phyloP scores from a whole-genome alignment of 2,888 invertebrate species.

The Glaucopsyche alexis region DNA sequence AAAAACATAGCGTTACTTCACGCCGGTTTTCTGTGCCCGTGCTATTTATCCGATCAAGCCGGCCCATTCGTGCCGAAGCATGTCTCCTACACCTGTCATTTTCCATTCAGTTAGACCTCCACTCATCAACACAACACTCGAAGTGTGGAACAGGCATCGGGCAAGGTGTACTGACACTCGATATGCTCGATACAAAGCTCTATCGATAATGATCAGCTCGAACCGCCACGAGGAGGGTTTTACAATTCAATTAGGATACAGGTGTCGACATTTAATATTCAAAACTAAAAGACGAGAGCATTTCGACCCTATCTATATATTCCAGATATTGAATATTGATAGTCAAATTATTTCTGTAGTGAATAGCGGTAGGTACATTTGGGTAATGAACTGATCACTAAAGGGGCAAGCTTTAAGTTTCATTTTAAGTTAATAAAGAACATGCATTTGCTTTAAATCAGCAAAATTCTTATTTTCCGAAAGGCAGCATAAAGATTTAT shows the following conservation, averaged over 20 bases:
- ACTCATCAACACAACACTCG: not conserved
- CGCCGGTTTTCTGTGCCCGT: too few species aligned
- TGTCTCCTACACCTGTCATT: not conserved
- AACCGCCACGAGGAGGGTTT: constrained; percentile 74
- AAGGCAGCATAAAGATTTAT: too few species aligned
- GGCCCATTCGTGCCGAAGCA: too few species aligned
- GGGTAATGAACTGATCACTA: not conserved
- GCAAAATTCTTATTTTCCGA: too few species aligned
- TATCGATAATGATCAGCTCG: constrained; percentile 71
- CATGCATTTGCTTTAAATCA: too few species aligned
- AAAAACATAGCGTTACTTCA: too few species aligned
- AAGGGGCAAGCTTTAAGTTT: not conserved
- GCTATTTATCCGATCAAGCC: too few species aligned
- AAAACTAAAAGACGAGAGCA: constrained; percentile 40
- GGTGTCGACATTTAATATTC: constrained; percentile 70
- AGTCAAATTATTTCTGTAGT: not conserved
- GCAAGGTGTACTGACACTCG: constrained; percentile 9
- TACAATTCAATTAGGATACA: constrained; percentile 78
- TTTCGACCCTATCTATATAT: not conserved
- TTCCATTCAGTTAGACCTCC: not conserved
- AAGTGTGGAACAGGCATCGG: not conserved
- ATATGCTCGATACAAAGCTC: constrained; percentile 31
- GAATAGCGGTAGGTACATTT: too few species aligned
- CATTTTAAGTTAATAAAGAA: too few species aligned
- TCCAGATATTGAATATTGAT: not conserved